A percentile compares a stretch with the other conserved stretches of the same genome.
These are phyloP conservation scores for Oncorhynchus nerka DNA, from an alignment of 2,113 vertebrate genomes.

Conservation along the genomic window DNA sequence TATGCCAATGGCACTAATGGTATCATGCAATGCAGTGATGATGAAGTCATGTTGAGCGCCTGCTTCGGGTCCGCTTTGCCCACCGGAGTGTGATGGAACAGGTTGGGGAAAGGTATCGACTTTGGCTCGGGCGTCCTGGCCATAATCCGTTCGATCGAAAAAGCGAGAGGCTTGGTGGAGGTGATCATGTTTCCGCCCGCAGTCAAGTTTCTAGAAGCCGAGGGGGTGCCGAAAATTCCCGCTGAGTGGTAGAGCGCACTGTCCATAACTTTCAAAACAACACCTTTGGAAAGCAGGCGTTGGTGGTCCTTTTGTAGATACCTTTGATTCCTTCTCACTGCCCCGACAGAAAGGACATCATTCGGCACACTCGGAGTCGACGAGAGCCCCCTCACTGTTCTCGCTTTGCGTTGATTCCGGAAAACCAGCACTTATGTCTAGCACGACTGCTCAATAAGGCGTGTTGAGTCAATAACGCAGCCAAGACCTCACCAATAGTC, in stretches of 20 bases:
- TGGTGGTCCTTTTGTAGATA: constrained; percentile 61
- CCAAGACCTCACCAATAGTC: constrained; percentile 89
- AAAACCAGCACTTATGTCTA: constrained; percentile 80
- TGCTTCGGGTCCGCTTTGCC: constrained; percentile 67
- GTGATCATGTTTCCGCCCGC: constrained; percentile 82
- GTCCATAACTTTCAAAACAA: constrained; percentile 83
- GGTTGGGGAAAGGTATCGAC: constrained; percentile 82
- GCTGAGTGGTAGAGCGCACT: constrained; percentile 83
- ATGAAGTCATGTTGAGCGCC: constrained; percentile 75
- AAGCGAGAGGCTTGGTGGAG: constrained; percentile 90
- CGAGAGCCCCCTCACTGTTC: constrained; percentile 77
- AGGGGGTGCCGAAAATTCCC: constrained; percentile 82
- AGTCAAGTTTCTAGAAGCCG: constrained; percentile 76
- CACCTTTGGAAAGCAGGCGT: constrained; percentile 68
- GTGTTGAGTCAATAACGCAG: constrained; percentile 91
- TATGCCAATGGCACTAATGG: constrained; percentile 92
- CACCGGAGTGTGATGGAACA: constrained; percentile 81
- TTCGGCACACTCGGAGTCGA: constrained; percentile 72
- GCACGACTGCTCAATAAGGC: constrained; percentile 79
- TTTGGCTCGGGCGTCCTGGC: constrained; percentile 92
- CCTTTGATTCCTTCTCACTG: constrained; percentile 76
- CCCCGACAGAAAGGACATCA: constrained; percentile 73
- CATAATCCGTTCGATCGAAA: constrained; percentile 99
- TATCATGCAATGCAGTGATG: constrained; percentile 93
- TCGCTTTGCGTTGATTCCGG: constrained; percentile 76